Base-by-base conservation (phyloP, 2,797 vertebrate genomes). In the Brachyalestes nurse region DNA sequence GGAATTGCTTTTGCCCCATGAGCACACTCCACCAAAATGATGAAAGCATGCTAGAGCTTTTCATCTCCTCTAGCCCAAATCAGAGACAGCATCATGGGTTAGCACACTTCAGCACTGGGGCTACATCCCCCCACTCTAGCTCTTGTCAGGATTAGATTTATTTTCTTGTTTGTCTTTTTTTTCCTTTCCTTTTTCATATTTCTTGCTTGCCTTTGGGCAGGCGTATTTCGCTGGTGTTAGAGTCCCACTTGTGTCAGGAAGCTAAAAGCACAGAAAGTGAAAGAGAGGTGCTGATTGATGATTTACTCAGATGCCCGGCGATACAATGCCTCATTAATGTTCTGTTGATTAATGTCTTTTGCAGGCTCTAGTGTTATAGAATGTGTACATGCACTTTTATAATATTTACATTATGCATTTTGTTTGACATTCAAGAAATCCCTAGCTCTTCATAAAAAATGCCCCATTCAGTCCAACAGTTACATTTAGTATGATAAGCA, bases 291-390 rank as follows among this genome's bases (percentile, higher is more conserved):
- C 70, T 82, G 82, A 86, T 45, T 53, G 72, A 84, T 83, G 84
- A 73, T 78, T 34, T 53, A 17, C 65, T 47, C 40, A 21, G 55
- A 61, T 49, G 58, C 67, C n/a, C 34, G 19, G 66, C 23, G 66
- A 75, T 72, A 62, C 72, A 51, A 67, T 79, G 60, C 67, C 53
- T 75, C 10, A 28, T 79, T 85, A 79, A 81, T 76, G 74, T 72
- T 38, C 76, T 72, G 64, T 72, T 85, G 82, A 85, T 85, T 83
- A 72, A 83, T 81, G 77, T 81, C 62, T 72, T 16, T 79, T 78
- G 58, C 23, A 5, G 23, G 6, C 70, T 17, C 42, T 80, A 53
- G 28, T 17, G 34, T 28, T 40, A 75, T 13, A 17, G 34, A 16
- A 55, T 51, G 38, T 38, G 75, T 76, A 61, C 28, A 38, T 70